phyloP scores from a whole-genome alignment of 1,140 invertebrate species.

The Dendrolimus punctatus region DNA sequence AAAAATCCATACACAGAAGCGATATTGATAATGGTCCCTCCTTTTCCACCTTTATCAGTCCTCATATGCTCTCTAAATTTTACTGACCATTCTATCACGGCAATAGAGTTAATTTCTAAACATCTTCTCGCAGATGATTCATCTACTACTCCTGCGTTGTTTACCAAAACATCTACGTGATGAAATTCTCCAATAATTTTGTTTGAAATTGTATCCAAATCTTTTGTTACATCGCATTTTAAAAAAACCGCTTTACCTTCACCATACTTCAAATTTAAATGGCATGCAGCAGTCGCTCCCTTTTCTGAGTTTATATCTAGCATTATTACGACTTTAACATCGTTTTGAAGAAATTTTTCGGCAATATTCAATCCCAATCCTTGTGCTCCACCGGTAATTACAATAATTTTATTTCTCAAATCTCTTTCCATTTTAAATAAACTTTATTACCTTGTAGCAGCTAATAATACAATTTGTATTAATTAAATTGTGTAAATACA shows the following conservation, averaged over 20 bases:
- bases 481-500: no score
- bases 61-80: slow-evolving; percentile 69
- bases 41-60: slow-evolving; percentile 73
- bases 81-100: slow-evolving; percentile 41
- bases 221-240: slow-evolving; percentile 65
- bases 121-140: slow-evolving; percentile 59
- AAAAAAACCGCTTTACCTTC: slow-evolving; percentile 53
- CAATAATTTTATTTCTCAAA: slow-evolving; percentile 31
- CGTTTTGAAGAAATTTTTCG: background rate
- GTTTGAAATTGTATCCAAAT: slow-evolving; percentile 39
- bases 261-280: slow-evolving; percentile 62
- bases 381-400: slow-evolving; percentile 2
- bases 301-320: slow-evolving; percentile 3
- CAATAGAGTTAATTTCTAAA: slow-evolving; percentile 42
- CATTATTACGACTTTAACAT: background rate
- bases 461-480: no score
- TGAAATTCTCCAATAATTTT: slow-evolving; percentile 48
- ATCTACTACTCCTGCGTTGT: slow-evolving; percentile 74
- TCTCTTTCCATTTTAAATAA: slow-evolving; percentile 4
- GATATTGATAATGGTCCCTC: slow-evolving; percentile 77
- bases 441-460: no score
- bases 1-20: slow-evolving; percentile 74
- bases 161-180: slow-evolving; percentile 74
- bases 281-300: slow-evolving; percentile 40
- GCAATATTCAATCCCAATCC: slow-evolving; percentile 3